Evolutionary conservation across 2,113 vertebrate species (phyloP).

Genomic region (Urocolius indicus): DNA sequence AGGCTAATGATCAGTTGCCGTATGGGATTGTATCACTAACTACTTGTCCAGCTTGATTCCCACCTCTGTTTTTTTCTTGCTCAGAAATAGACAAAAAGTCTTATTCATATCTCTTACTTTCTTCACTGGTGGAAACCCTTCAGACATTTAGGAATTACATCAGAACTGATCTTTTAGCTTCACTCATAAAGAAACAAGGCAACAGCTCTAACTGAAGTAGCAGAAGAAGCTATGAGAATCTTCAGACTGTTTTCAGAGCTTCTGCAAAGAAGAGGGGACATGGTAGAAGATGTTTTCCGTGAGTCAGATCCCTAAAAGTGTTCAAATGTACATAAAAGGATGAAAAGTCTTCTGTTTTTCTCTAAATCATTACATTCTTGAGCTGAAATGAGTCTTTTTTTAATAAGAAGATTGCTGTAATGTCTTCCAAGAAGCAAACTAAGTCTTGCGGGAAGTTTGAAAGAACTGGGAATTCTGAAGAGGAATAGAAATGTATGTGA

Average conservation of each 20-base stretch:
- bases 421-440: not conserved
- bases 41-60: not conserved
- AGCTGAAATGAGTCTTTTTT: not conserved
- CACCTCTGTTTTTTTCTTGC: not conserved
- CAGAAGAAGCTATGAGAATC: not conserved
- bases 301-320: not conserved
- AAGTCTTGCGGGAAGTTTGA: not conserved
- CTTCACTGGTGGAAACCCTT: not conserved
- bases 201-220: not conserved
- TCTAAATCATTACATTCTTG: not conserved
- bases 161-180: not conserved
- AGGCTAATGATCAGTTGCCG: not conserved
- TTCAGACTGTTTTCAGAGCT: not conserved
- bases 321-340: not conserved
- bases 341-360: not conserved
- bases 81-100: not conserved
- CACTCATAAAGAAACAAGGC: not conserved
- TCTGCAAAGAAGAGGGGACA: not conserved
- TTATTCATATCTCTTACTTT: not conserved
- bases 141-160: not conserved
- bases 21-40: not conserved
- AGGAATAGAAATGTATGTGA: not conserved
- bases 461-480: not conserved
- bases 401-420: not conserved
- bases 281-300: not conserved